These are phyloP conservation scores for Sminthurides aquaticus DNA, from an alignment of 2,888 invertebrate genomes.

Conservation along the genomic window DNA sequence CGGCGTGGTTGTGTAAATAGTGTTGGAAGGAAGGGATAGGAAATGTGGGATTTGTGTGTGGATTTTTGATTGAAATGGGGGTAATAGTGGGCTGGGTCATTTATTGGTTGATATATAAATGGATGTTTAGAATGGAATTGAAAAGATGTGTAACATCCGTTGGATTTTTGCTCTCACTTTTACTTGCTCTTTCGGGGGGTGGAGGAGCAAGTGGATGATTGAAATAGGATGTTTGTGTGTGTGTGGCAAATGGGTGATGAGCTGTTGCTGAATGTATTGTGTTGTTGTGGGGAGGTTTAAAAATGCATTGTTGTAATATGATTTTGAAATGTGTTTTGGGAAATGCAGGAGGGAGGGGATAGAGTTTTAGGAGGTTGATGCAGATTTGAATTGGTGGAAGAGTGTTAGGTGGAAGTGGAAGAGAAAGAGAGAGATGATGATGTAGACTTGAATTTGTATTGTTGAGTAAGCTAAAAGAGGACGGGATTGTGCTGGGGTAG, in stretches of 20 bases:
- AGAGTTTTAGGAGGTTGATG: background rate
- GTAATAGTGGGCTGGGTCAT: slow-evolving; percentile 7
- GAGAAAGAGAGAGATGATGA: background rate
- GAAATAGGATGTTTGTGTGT: background rate
- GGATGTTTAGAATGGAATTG: slow-evolving; percentile 4
- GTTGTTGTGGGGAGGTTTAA: background rate
- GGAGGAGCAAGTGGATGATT: background rate
- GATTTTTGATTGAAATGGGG: slow-evolving; percentile 4
- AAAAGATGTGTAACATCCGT: slow-evolving; percentile 6
- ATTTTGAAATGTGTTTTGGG: background rate
- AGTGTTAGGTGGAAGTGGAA: background rate
- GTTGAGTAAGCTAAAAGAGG: background rate
- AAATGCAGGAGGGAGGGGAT: slow-evolving; percentile 1
- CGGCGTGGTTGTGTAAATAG: no score
- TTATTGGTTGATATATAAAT: slow-evolving; percentile 2
- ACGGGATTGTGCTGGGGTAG: background rate
- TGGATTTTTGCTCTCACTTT: slow-evolving; percentile 6
- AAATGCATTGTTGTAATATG: slow-evolving; percentile 3
- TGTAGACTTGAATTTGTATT: background rate
- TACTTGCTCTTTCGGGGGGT: background rate
- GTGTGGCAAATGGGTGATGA: no score
- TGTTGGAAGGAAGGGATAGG: no score
- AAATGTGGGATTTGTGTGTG: no score
- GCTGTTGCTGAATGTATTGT: no score
- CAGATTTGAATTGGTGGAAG: background rate